These are phyloP conservation scores for Rostratula benghalensis DNA, from an alignment of 2,113 vertebrate genomes.

Conservation along the genomic window DNA sequence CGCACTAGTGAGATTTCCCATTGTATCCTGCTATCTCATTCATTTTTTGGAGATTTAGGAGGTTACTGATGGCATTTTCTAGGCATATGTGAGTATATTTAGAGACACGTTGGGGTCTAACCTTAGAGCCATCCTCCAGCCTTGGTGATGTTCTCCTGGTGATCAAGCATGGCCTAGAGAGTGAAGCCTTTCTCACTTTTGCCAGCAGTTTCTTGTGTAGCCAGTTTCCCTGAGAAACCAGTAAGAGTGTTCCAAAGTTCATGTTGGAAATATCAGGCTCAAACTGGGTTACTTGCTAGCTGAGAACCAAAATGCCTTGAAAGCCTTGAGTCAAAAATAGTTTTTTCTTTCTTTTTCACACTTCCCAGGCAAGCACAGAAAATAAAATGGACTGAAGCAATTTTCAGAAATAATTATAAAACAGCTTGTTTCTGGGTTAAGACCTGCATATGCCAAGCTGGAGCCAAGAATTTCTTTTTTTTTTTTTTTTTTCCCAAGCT, in stretches of 20 bases:
- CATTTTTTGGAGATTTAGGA: not conserved
- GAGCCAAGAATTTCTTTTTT: slow-evolving; percentile 35
- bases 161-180: not conserved
- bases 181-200: not conserved
- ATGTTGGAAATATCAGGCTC: slow-evolving; percentile 13
- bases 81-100: fast-evolving
- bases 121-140: not conserved
- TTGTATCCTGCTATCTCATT: not conserved
- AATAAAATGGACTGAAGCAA: slow-evolving; percentile 65
- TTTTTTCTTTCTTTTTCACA: slow-evolving; percentile 62
- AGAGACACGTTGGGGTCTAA: not conserved
- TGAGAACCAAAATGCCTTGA: slow-evolving; percentile 56
- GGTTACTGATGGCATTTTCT: not conserved
- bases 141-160: not conserved
- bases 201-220: not conserved
- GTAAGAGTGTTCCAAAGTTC: not conserved
- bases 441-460: slow-evolving; percentile 64
- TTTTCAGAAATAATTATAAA: slow-evolving; percentile 71
- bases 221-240: not conserved
- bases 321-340: slow-evolving; percentile 62
- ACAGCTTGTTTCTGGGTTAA: slow-evolving; percentile 67
- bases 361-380: slow-evolving; percentile 51
- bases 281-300: slow-evolving; percentile 43
- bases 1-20: not conserved
- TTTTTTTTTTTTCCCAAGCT: not conserved